A percentile compares a stretch with the other conserved stretches of the same genome.
These are phyloP conservation scores for Pristionchus japonicus DNA, from an alignment of 2,888 invertebrate species.

Conservation along the genomic window DNA sequence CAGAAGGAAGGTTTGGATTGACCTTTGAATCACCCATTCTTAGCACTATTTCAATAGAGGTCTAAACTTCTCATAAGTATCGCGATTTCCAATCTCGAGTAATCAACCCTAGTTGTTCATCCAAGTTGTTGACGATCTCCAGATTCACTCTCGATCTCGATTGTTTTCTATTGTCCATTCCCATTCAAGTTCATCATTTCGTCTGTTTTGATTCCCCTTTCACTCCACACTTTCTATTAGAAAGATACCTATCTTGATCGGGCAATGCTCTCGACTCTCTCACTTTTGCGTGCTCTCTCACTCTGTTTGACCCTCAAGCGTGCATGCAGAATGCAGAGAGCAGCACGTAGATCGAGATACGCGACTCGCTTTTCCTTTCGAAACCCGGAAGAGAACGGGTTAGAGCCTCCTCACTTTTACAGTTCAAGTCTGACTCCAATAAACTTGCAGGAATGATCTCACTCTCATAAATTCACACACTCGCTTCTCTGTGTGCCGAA, in stretches of 20 bases:
- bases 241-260: neutral
- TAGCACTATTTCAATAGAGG: neutral
- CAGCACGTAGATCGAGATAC: neutral
- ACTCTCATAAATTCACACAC: too few relatives aligned
- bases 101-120: neutral
- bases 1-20: neutral
- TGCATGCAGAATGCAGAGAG: neutral
- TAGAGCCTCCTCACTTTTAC: neutral
- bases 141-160: neutral
- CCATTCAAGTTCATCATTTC: neutral
- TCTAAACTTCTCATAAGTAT: neutral
- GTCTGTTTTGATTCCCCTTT: neutral
- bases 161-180: neutral
- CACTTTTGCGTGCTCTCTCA: neutral
- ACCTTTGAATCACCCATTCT: neutral
- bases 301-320: neutral
- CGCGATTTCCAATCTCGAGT: neutral
- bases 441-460: too few relatives aligned
- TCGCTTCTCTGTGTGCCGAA: too few relatives aligned
- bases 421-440: neutral
- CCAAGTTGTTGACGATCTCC: neutral
- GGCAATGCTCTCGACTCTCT: neutral
- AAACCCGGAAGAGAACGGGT: conserved; percentile 24
- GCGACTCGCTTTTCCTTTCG: neutral
- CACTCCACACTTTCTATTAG: neutral